Conservation (phyloP, 2,113 vertebrate species). For the Craseonycteris thonglongyai region DNA sequence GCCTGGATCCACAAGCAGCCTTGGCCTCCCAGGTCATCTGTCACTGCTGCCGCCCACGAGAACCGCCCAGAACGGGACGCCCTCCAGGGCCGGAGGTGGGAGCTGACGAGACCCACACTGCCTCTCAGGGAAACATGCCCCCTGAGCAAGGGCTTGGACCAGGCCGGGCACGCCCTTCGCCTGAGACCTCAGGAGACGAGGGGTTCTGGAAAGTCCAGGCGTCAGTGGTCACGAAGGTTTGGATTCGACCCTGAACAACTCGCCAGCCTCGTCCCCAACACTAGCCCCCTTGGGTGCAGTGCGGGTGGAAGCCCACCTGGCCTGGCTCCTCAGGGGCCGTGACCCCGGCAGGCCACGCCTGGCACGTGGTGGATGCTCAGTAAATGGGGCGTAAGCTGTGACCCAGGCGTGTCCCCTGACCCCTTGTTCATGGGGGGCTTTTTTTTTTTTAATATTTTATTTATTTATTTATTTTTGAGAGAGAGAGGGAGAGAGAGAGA, state of each 20-base stretch:
- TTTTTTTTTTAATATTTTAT: no score
- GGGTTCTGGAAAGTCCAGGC: neutral
- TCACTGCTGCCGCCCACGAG: neutral
- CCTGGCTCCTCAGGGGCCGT: fast-evolving
- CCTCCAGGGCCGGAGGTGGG: neutral
- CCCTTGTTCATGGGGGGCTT: no score
- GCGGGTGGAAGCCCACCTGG: neutral
- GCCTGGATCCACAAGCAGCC: fast-evolving
- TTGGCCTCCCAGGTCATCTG: neutral
- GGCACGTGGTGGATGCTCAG: fast-evolving
- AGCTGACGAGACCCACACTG: neutral
- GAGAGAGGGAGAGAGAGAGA: no score
- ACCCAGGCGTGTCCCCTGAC: fast-evolving
- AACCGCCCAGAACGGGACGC: neutral
- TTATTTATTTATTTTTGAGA: no score
- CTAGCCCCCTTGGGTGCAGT: neutral
- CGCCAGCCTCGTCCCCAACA: neutral
- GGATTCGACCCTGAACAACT: neutral
- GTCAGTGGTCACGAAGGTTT: neutral
- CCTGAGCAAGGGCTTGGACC: neutral
- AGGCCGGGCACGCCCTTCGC: neutral
- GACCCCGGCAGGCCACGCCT: neutral
- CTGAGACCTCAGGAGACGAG: neutral
- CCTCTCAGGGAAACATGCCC: neutral
- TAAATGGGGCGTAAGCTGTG: fast-evolving